phyloP scores from a whole-genome alignment of 2,888 invertebrate species.

The Mayetiola destructor region DNA sequence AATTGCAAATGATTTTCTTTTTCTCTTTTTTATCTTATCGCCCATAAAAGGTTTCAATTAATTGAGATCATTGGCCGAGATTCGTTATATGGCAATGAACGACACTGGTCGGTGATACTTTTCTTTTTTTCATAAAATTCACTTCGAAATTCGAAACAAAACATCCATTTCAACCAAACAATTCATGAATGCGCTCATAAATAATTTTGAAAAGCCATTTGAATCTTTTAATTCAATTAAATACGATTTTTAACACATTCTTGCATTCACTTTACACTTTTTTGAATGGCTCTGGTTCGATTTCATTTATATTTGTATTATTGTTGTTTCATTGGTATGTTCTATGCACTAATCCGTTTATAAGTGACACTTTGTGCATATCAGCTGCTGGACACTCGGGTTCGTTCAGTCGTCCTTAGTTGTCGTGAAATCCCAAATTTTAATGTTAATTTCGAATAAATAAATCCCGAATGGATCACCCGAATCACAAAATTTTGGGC shows the following conservation, averaged over 20 bases:
- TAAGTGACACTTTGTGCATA: conserved; percentile 6
- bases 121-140: too few species aligned
- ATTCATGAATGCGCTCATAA: too few species aligned
- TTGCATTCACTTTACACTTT: not conserved
- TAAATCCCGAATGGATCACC: too few species aligned
- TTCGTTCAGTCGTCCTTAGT: too few species aligned
- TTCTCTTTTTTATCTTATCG: not conserved
- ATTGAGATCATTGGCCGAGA: conserved; percentile 11
- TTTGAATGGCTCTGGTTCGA: not conserved
- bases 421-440: too few species aligned
- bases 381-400: conserved; percentile 4
- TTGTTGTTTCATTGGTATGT: not conserved
- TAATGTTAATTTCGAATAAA: too few species aligned
- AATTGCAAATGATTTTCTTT: not conserved
- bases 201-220: too few species aligned
- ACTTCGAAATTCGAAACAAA: not conserved
- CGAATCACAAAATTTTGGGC: too few species aligned
- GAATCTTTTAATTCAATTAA: conserved; percentile 9
- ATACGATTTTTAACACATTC: too few species aligned
- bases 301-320: not conserved
- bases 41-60: not conserved
- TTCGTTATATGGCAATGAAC: too few species aligned
- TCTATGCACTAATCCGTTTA: conserved; percentile 7
- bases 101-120: too few species aligned
- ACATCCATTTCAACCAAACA: not conserved